Evolutionary conservation across 1,140 invertebrate genomes (phyloP).

Genomic region (Ostrea denselamellosa): DNA sequence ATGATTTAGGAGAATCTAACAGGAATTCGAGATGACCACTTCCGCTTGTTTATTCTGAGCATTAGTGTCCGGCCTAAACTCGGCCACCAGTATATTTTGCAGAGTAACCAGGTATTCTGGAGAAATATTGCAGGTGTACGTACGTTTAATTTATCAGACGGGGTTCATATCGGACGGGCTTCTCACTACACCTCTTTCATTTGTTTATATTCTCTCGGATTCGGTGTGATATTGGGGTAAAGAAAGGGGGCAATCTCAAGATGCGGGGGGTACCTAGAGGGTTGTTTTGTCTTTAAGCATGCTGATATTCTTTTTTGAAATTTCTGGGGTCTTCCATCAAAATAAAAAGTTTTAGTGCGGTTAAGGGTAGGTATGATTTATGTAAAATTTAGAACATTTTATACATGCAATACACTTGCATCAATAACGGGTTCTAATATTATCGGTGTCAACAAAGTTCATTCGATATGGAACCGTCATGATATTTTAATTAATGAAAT

Average conservation of each 20-base stretch:
- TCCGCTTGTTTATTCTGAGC: background rate
- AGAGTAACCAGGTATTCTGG: background rate
- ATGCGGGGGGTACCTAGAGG: background rate
- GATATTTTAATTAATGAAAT: too few species aligned
- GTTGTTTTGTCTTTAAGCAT: background rate
- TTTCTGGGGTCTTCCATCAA: background rate
- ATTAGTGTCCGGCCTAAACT: background rate
- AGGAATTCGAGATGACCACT: background rate
- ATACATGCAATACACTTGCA: background rate
- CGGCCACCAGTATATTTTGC: background rate
- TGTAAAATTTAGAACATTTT: background rate
- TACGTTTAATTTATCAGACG: constrained; percentile 15
- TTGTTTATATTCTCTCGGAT: constrained; percentile 38
- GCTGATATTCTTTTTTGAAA: too few species aligned
- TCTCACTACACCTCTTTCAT: constrained; percentile 24
- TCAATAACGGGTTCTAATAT: too few species aligned
- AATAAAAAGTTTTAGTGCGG: background rate
- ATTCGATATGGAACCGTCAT: too few species aligned
- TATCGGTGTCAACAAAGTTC: too few species aligned
- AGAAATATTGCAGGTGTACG: constrained; percentile 29
- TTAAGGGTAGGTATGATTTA: too few species aligned
- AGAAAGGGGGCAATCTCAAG: background rate
- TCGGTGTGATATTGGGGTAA: constrained; percentile 28
- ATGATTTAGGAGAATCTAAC: background rate
- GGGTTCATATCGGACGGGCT: background rate